Base-by-base conservation (phyloP, 1,140 invertebrate species). In the Bicyclus anynana region DNA sequence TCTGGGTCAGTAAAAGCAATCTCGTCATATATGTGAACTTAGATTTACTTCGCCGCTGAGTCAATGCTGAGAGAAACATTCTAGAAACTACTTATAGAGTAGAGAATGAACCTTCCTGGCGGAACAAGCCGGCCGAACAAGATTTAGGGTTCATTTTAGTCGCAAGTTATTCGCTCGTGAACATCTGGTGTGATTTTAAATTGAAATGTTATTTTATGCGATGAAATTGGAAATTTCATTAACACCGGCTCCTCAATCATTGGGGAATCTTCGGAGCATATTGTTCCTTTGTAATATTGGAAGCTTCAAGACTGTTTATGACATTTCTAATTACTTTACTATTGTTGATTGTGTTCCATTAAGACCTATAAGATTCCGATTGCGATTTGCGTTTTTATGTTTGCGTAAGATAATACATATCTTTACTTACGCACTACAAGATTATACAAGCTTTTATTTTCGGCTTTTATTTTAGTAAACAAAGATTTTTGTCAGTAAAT, bases 81-180 rank as follows among this genome's bases (percentile, higher is more conserved):
- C 9, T 33, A 23, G n/a, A n/a, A n/a, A n/a, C n/a, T n/a, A n/a
- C n/a, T n/a, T n/a, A n/a, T n/a, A 23, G 29, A 12, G 10, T 33
- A 33, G 29, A 33, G 29, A 33, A 33, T 33, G 1, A 33, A 33
- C 1, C 29, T 33, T 10, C 72, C 74, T 74, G 72, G 72, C 72
- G 60, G 56, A 57, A 63, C 59, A 65, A 79, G 69, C 71, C 68
- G 64, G 35, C 59, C 64, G 52, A 27, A 27, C 53, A 76, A 73
- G 79, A 82, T 84, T 80, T 82, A 82, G 66, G 63, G 74, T 77
- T 82, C 79, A 77, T 75, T 80, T 79, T 72, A 67, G 61, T 62
- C 62, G 67, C 77, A 76, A 77, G 72, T 77, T 79, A 82, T 77
- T 74, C 63, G 65, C 69, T 72, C 71, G 68, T 65, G 69, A 82